These are phyloP conservation scores for Drosophila anomelani DNA, from an alignment of 2,888 invertebrate species.

Conservation along the genomic window DNA sequence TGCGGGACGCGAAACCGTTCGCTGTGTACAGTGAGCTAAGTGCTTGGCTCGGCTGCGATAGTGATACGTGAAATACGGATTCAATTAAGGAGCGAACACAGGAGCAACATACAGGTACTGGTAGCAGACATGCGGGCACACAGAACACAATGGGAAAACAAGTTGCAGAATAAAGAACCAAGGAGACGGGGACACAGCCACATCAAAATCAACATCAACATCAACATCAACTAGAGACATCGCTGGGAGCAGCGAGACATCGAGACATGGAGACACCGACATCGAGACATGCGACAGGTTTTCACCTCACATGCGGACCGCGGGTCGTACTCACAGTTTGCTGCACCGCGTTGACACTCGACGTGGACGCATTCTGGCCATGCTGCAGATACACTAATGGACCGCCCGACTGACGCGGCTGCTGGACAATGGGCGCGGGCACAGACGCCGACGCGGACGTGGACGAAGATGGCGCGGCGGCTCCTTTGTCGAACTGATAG, in stretches of 20 bases:
- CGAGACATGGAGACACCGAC: constrained; percentile 13
- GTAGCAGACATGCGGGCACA: constrained; percentile 26
- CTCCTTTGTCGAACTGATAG: constrained; percentile 83
- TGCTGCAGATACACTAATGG: constrained; percentile 82
- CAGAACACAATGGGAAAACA: constrained; percentile 31
- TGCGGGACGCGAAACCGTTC: constrained; percentile 29
- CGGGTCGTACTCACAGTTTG: constrained; percentile 82
- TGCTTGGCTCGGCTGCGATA: constrained; percentile 58
- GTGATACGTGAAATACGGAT: constrained; percentile 65
- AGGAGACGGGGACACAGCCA: constrained; percentile 39
- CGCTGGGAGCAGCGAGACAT: constrained; percentile 10
- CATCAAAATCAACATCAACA: constrained; percentile 21
- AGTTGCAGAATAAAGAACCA: constrained; percentile 43
- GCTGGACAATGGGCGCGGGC: constrained; percentile 76
- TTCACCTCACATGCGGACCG: constrained; percentile 62
- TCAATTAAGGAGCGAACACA: constrained; percentile 66
- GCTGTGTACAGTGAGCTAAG: constrained; percentile 44
- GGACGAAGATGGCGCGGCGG: constrained; percentile 50
- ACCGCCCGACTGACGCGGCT: constrained; percentile 71
- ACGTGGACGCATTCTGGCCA: constrained; percentile 71
- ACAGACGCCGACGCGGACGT: constrained; percentile 22
- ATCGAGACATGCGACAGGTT: constrained; percentile 50
- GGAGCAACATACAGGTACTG: constrained; percentile 28
- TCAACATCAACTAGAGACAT: constrained; percentile 25
- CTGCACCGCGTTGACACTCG: constrained; percentile 73